Evolutionary conservation across 2,797 vertebrate genomes (phyloP), one percentile per base, ranked within the genome.

Genomic region (Hozukius guyotensis): DNA sequence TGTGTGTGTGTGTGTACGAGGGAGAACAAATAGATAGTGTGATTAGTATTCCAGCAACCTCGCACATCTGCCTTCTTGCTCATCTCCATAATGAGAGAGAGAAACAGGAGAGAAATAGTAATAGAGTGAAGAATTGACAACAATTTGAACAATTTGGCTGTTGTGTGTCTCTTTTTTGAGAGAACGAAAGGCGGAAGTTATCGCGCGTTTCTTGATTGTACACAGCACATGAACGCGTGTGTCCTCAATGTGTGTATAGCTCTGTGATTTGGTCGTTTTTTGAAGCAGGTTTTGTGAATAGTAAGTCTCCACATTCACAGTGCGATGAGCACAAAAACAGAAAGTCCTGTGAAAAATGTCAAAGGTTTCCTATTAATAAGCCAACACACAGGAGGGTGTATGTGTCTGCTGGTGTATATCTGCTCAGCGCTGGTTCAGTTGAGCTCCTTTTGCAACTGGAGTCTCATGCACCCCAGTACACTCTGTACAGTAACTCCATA

Each of bases 31-130:
- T 78, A 85, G 79, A 85, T 73, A 66, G 38, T 59, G 81, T 88
- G 89, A 81, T 94, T 94, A 90, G 87, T 88, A 94, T 95, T 94
- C 94, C 82, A 74, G 73, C 81, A 69, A 75, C 62, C 72, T 84
- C 27, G 31, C 77, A 59, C 65, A 81, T 91, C 82, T 66, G 31
- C 85, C 68, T 63, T 74, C 81, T 72, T 53, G 74, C 85, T 87
- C 75, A 94, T 96, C 94, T 94, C 89, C 93, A 95, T 96, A 94
- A 94, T 91, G 87, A 87, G 38, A 82, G 78, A 72, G 42, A 84
- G 77, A 77, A 36, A 77, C 71, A 80, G 56, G 29, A 34, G 89
- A 77, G 32, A 68, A 77, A 46, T 22, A 75, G 75, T 87, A 85
- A 80, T 52, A 34, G 77, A 67, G 85, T 79, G 69, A 72, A 86